Base-by-base conservation (phyloP, 1,140 invertebrate species). In the Zaprionus inermis region DNA sequence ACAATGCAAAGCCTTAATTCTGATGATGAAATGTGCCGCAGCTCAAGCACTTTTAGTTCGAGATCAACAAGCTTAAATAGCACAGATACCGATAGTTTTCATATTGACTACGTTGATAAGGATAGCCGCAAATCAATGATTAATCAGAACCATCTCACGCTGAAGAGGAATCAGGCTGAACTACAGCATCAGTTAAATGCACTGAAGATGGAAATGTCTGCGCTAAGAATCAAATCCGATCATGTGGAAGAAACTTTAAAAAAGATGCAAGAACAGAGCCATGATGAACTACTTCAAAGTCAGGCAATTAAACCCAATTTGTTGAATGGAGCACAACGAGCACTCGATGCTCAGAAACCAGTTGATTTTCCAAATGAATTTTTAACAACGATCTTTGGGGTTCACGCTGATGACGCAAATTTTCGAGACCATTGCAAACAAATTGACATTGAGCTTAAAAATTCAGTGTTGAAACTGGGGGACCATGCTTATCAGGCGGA, bases 331-430 rank as follows among this genome's bases (percentile, higher is more conserved):
- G 66, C 78, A 1, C 20, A 56, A 10, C 24, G 36, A 1, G 65
- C 44, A 12, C 52, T 88, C 1, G 22, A 68, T n/a, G 11, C 52
- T 0, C 75, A 89, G 69, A 67, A 28, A 2, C n/a, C 28, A 1
- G 49, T n/a, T 5, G 44, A 38, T 7, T 89, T 89, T 58, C 84
- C 85, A 7, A 7, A 52, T 0, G 12, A 54, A 3, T 51, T 89
- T 36, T 18, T 89, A 18, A 34, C 70, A 2, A 54, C 67, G 38
- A 56, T 84, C 1, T 84, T 89, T 32, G 12, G 11, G 1, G 7
- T 24, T 0, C 72, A 89, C n/a, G 3, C 16, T 0, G 60, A 54
- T 18, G 85, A 89, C 51, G 12, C 54, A 2, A 16, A 57, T 3
- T 61, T 89, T 0, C 57, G 7, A 24, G 18, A 64, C n/a, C 68